Evolutionary conservation across 1,140 invertebrate genomes (phyloP), one percentile per base, ranked within the genome.

Genomic region (Helicoverpa armigera): DNA sequence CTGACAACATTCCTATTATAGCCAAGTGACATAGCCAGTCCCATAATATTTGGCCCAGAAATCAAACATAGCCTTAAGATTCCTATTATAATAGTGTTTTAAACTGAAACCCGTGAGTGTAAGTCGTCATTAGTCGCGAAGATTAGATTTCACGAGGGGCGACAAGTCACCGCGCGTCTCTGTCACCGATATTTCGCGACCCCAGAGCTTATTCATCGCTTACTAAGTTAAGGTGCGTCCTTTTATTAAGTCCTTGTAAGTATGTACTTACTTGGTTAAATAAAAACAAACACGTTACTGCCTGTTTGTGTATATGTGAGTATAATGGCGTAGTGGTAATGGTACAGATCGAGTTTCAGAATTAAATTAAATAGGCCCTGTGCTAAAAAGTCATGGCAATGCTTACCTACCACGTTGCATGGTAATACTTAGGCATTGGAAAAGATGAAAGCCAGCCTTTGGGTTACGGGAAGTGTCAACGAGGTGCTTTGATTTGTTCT

Each of bases 91-190:
- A 43, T 7, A 43, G 35, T 43, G 35, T 43, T 43, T 43, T 9
- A 43, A 43, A 43, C 35, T 43, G 35, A 43, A 43, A 43, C 35
- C 35, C 35, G 35, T 43, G 9, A 43, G 35, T 58, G 23, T 58
- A 18, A 58, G 48, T 67, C 75, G 75, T 51, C 75, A 77, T 77
- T 86, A 87, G 73, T 78, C 79, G 79, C 85, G 69, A 79, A 87
- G 86, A 90, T 91, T 91, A 87, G 88, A 90, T 90, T 90, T 89
- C 82, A 80, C 79, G 70, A 70, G 81, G 83, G 83, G 79, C 83
- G 86, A 87, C 84, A 84, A 82, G 82, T 70, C 35, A 43, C 77
- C 82, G 74, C 79, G 84, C 82, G 84, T 81, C 81, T 82, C 81
- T 88, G 89, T 89, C 87, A 87, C 79, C 58, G 86, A 86, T 88